phyloP scores from a whole-genome alignment of 2,797 vertebrate species.

The Chelonia mydas region DNA sequence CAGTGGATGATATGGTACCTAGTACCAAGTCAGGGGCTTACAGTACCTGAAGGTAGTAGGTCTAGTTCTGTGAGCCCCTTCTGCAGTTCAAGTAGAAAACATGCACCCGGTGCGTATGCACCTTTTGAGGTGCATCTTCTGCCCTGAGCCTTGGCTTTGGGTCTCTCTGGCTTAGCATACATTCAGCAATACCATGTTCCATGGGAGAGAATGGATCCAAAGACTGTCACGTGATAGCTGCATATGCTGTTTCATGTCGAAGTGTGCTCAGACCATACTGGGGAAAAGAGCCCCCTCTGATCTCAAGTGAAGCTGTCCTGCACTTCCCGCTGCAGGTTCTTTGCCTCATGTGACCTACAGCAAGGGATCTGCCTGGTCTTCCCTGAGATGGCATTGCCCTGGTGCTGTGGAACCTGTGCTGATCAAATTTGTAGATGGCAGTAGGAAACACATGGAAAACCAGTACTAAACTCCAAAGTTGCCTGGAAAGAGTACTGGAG shows the following conservation, averaged over 20 bases:
- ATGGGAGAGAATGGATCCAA: no score
- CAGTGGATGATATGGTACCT: neutral
- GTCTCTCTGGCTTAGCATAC: no score
- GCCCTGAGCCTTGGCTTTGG: no score
- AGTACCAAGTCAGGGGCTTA: no score
- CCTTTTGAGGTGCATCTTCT: no score
- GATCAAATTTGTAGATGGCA: neutral
- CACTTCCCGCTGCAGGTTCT: neutral
- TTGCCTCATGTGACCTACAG: fast-evolving
- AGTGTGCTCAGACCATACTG: neutral
- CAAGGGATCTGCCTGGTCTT: no score
- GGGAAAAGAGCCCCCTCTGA: no score
- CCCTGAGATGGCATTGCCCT: no score
- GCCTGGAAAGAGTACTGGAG: neutral
- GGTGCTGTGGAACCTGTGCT: neutral
- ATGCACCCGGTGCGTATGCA: neutral
- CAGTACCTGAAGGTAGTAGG: neutral
- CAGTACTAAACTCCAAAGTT: neutral
- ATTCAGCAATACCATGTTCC: no score
- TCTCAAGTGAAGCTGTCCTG: neutral
- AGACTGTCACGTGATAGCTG: neutral
- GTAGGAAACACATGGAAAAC: neutral
- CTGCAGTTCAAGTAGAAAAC: neutral
- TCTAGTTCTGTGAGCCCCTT: neutral
- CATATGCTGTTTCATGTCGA: neutral